Conservation (phyloP, 1,140 invertebrate species). For the Sycobia sp. region DNA sequence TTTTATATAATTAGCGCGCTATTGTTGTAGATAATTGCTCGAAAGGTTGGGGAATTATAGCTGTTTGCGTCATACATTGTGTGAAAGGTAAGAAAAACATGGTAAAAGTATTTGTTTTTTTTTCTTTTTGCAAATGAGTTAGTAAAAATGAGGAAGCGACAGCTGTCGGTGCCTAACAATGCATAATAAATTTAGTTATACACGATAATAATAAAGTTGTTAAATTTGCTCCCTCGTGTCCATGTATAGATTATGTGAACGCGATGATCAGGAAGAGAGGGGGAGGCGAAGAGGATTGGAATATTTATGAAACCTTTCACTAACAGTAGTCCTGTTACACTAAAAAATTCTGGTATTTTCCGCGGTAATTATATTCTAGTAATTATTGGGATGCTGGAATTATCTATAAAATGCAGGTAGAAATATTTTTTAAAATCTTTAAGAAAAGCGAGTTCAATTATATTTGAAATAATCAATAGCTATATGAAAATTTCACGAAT, state of each 20-base stretch:
- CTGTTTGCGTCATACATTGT: not conserved
- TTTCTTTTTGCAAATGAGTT: not conserved
- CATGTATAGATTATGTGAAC: not conserved
- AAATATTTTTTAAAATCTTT: slow-evolving; percentile 24
- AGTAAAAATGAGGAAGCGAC: not conserved
- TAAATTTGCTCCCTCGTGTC: too few relatives aligned
- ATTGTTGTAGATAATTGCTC: slow-evolving; percentile 19
- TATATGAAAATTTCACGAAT: too few relatives aligned
- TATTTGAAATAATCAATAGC: slow-evolving; percentile 16
- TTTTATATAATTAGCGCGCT: slow-evolving; percentile 21
- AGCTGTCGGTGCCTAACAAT: slow-evolving; percentile 5
- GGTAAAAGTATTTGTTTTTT: too few relatives aligned
- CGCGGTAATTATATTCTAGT: slow-evolving; percentile 19
- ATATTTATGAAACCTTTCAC: slow-evolving; percentile 24
- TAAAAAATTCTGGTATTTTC: slow-evolving; percentile 27
- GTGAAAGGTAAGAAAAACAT: not conserved
- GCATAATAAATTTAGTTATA: slow-evolving; percentile 23
- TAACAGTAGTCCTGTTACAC: slow-evolving; percentile 21
- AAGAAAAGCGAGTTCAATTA: slow-evolving; percentile 26
- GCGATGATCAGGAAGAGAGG: too few relatives aligned
- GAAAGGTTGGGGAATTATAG: not conserved
- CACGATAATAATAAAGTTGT: slow-evolving; percentile 21
- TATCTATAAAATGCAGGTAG: slow-evolving; percentile 14
- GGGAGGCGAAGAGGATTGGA: not conserved
- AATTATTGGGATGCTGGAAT: slow-evolving; percentile 27